phyloP scores from a whole-genome alignment of 37 sponge, comb jelly and placozoan species.

The Dysidea cf. avara region DNA sequence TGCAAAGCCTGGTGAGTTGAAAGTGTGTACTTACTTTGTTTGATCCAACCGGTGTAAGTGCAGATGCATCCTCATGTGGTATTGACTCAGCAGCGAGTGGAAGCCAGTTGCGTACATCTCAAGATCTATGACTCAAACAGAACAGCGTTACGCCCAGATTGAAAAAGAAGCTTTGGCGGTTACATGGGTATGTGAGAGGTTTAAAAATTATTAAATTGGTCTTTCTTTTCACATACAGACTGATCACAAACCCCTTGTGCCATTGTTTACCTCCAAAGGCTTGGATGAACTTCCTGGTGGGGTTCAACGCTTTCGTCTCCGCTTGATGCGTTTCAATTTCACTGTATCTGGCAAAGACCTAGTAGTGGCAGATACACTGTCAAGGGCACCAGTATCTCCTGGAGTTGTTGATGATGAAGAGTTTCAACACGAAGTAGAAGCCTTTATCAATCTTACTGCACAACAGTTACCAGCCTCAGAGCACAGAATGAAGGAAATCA shows the following conservation, averaged over 20 bases:
- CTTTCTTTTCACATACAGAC: constrained; percentile 21
- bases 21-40: no score
- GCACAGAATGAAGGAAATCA: background rate
- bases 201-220: constrained; percentile 9
- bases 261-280: constrained; percentile 21
- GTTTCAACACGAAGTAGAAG: constrained; percentile 6
- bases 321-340: constrained; percentile 29
- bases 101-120: constrained; percentile 16
- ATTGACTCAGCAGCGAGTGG: no score
- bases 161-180: constrained; percentile 37
- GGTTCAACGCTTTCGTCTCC: constrained; percentile 26
- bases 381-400: constrained; percentile 8
- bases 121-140: constrained; percentile 16
- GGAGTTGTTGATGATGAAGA: background rate
- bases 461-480: constrained; percentile 17
- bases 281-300: constrained; percentile 28
- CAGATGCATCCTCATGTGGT: no score
- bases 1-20: no score
- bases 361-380: constrained; percentile 20
- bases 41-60: no score
- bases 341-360: constrained; percentile 24
- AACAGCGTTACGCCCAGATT: constrained; percentile 39
- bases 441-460: background rate
- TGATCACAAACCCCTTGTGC: constrained; percentile 53
- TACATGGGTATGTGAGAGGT: constrained; percentile 35